Evolutionary conservation across 2,113 vertebrate genomes (phyloP).

Genomic region (Misgurnus anguillicaudatus): DNA sequence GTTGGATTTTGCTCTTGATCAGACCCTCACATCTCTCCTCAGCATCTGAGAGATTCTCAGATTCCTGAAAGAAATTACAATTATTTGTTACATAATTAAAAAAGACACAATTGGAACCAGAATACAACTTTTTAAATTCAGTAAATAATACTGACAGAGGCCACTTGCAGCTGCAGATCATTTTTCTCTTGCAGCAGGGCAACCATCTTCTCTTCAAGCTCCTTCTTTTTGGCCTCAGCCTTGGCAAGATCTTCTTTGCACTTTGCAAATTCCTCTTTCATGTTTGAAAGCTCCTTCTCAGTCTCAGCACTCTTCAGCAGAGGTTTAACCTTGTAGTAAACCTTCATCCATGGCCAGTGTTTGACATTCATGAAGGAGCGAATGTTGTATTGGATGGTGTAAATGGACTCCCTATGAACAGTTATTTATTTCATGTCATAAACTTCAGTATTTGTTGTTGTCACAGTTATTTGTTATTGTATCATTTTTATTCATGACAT

Average conservation of each 20-base stretch:
- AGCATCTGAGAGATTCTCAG: constrained; percentile 55
- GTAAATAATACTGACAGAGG: not conserved
- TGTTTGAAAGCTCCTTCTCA: constrained; percentile 28
- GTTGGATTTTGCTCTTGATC: not conserved
- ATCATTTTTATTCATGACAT: not conserved
- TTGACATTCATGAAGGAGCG: constrained; percentile 18
- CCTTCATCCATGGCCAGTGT: constrained; percentile 52
- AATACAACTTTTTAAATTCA: too few relatives aligned
- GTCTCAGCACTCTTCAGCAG: constrained; percentile 34
- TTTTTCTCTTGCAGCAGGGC: not conserved
- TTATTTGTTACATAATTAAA: too few relatives aligned
- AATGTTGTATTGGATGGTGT: constrained; percentile 29
- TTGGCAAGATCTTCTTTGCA: constrained; percentile 30
- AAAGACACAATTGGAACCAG: too few relatives aligned
- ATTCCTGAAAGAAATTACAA: constrained; percentile 48
- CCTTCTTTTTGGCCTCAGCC: constrained; percentile 29
- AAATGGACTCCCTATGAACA: constrained; percentile 29
- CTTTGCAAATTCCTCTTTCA: constrained; percentile 30
- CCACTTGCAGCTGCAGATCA: not conserved
- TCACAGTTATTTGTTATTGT: too few relatives aligned
- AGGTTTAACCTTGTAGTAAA: constrained; percentile 32
- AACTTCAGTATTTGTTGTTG: constrained; percentile 57
- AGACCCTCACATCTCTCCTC: not conserved
- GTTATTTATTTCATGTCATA: not conserved
- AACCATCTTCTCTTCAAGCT: not conserved